Evolutionary conservation across 2,113 vertebrate species (phyloP), one percentile per base, ranked within the genome.

Genomic region (Saiga tatarica): DNA sequence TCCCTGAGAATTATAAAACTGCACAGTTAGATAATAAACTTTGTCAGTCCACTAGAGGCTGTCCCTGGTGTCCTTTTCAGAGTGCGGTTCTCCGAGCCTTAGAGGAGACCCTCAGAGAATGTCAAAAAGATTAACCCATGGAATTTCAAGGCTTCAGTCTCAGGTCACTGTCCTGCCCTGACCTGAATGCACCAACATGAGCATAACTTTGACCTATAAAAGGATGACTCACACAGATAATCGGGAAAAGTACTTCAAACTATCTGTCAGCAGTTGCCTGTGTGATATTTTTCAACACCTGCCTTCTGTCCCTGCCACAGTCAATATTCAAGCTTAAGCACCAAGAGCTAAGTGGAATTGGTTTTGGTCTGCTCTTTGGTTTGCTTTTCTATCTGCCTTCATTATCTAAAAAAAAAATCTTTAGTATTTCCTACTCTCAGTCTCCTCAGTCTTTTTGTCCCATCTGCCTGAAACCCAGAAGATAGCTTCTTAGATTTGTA

Each of bases 151-250:
- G 45, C 16, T 17, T 36, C 30, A 4, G 8, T 1, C 45, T 91
- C 17, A 53, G 60, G 47, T 62, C 55, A n/a, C 36, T 62, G 36
- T 90, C 55, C 30, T 5, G 14, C 5, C 1, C 2, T 50, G 42
- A 88, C n/a, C 45, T 82, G 36, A 26, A 81, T 45, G 28, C 33
- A 42, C 57, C 26, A 28, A 47, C 64, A 55, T 17, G 83, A 76
- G 71, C 36, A 87, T 3, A 78, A 45, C 17, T 42, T 45, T 96
- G 64, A 23, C 59, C 84, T 91, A 12, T 36, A 79, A 79, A 84
- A 85, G 45, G 21, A 30, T 86, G 90, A 82, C 36, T 97, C 93
- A 95, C 21, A 57, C 57, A 95, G 59, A 86, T 33, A 76, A 94
- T 39, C 36, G 64, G 33, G 67, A 55, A 76, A 50, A 82, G 59